Conservation (phyloP, 1,140 invertebrate genomes). For the Leptonema lineaticorne region DNA sequence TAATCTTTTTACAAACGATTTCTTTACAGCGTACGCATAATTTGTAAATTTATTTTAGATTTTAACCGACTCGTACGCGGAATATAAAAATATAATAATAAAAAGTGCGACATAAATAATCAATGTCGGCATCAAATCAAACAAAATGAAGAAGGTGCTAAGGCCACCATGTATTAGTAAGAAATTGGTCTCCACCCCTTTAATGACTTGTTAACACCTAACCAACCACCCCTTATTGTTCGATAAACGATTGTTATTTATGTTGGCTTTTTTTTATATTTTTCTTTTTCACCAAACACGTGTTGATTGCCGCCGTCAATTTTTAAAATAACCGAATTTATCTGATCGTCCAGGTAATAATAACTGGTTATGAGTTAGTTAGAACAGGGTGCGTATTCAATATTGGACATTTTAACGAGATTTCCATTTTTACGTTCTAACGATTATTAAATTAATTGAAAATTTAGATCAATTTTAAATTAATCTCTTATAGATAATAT, state of each 20-base stretch:
- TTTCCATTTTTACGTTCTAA: not conserved
- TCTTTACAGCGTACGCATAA: no score
- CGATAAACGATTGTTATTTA: constrained; percentile 36
- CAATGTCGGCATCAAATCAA: not conserved
- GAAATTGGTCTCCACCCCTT: constrained; percentile 16
- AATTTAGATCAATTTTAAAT: not conserved
- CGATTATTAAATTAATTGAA: no score
- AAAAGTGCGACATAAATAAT: no score
- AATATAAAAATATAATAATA: no score
- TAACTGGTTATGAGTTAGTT: not conserved
- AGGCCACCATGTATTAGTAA: constrained; percentile 13
- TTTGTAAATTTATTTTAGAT: no score
- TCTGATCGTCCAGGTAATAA: constrained; percentile 38
- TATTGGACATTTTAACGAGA: not conserved
- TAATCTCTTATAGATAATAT: no score
- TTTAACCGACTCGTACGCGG: no score
- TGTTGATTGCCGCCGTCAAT: constrained; percentile 38
- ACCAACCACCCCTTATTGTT: constrained; percentile 4
- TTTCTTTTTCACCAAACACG: constrained; percentile 24
- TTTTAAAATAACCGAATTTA: constrained; percentile 36
- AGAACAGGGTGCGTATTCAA: not conserved
- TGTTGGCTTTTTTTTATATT: no score
- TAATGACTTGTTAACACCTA: constrained; percentile 16
- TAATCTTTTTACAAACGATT: no score
- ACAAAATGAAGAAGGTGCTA: not conserved